A percentile compares a stretch with the other conserved stretches of the same genome.
Conservation (phyloP, 2,113 vertebrate genomes). For the Tonatia bakeri region DNA sequence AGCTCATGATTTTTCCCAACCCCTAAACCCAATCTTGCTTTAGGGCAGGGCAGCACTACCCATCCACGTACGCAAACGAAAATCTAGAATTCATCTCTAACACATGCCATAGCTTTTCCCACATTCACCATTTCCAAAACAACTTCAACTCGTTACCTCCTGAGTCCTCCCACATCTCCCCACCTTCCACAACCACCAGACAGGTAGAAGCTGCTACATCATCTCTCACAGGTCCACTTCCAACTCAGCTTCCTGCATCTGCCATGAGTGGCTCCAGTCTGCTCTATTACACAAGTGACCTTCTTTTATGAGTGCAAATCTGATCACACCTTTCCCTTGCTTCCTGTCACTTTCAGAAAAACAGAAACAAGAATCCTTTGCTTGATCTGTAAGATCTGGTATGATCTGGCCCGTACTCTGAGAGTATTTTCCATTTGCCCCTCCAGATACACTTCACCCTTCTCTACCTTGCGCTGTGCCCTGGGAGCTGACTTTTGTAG, state of each 20-base stretch:
- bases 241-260: neutral
- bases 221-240: neutral
- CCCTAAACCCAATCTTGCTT: neutral
- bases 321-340: neutral
- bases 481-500: neutral
- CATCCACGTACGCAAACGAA: neutral
- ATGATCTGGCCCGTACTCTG: neutral
- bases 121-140: neutral
- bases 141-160: neutral
- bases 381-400: neutral
- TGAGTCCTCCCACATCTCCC: neutral
- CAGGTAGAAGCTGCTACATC: too few relatives aligned
- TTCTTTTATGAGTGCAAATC: neutral
- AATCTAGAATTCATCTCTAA: neutral
- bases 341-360: neutral
- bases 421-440: neutral
- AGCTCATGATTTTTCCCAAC: neutral
- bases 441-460: neutral
- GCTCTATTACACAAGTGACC: neutral
- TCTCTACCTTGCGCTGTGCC: neutral
- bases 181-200: too few relatives aligned
- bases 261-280: accelerated
- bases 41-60: neutral
- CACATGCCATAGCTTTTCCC: neutral
- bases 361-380: neutral